phyloP scores from a whole-genome alignment of 2,888 invertebrate species.

The Melanostoma scalare region DNA sequence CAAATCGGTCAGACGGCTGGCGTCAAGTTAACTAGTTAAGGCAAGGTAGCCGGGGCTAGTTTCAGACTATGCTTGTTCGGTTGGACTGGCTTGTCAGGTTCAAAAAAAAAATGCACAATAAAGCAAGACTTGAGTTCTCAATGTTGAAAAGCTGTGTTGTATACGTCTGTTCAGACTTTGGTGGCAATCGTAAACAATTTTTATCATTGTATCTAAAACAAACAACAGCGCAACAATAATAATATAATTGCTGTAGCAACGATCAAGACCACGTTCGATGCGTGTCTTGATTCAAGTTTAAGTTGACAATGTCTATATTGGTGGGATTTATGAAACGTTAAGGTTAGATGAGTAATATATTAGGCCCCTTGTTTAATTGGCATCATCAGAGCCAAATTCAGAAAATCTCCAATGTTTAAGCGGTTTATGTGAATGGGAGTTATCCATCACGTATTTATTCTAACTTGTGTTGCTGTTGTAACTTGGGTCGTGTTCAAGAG shows the following conservation, averaged over 20 bases:
- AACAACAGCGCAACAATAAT: slow-evolving; percentile 21
- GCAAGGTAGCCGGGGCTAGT: slow-evolving; percentile 66
- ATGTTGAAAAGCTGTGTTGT: slow-evolving; percentile 23
- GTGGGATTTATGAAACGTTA: slow-evolving; percentile 71
- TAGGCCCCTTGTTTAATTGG: slow-evolving; percentile 61
- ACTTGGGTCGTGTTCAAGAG: no score
- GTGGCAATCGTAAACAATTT: slow-evolving; percentile 43
- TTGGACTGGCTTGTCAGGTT: slow-evolving; percentile 28
- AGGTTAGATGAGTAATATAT: slow-evolving; percentile 72
- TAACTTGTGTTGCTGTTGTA: no score
- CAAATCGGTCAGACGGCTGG: slow-evolving; percentile 72
- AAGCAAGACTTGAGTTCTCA: slow-evolving; percentile 32
- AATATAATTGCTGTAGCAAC: slow-evolving; percentile 35
- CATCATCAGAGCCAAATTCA: slow-evolving; percentile 70
- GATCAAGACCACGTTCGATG: slow-evolving; percentile 70
- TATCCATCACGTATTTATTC: neutral
- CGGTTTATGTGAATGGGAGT: slow-evolving; percentile 11
- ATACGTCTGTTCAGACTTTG: slow-evolving; percentile 1
- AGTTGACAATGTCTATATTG: slow-evolving; percentile 72
- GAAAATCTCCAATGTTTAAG: slow-evolving; percentile 30
- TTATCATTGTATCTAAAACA: slow-evolving; percentile 14
- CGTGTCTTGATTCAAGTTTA: slow-evolving; percentile 73
- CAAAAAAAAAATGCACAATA: slow-evolving; percentile 43
- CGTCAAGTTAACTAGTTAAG: slow-evolving; percentile 71
- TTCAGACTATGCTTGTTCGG: slow-evolving; percentile 5